These are phyloP conservation scores for Pedicia rivosa DNA, from an alignment of 2,888 invertebrate species.

Conservation along the genomic window DNA sequence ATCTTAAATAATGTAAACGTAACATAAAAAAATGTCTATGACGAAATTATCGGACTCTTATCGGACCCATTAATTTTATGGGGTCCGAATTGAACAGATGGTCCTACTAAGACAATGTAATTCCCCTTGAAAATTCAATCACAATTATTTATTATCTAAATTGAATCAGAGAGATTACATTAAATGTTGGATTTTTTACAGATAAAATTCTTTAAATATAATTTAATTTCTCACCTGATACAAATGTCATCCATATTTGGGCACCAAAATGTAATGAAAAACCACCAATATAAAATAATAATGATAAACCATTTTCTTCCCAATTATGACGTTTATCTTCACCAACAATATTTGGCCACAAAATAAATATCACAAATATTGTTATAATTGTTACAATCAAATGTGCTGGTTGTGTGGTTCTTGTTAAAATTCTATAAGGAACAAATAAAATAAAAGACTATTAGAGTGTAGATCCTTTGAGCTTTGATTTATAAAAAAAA, in stretches of 20 bases:
- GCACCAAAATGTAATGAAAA: conserved; percentile 72
- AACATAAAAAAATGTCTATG: too few relatives aligned
- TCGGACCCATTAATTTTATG: too few relatives aligned
- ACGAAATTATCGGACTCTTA: too few relatives aligned
- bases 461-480: too few relatives aligned
- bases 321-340: neutral
- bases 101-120: too few relatives aligned
- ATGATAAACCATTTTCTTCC: conserved; percentile 22
- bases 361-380: conserved; percentile 36
- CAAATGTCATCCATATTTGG: conserved; percentile 87
- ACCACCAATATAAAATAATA: conserved; percentile 56
- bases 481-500: too few relatives aligned
- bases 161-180: too few relatives aligned
- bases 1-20: too few relatives aligned
- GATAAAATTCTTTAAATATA: neutral
- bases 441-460: too few relatives aligned
- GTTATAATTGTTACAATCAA: conserved; percentile 45
- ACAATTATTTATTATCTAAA: too few relatives aligned
- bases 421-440: conserved; percentile 47
- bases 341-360: conserved; percentile 31
- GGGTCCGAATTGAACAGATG: too few relatives aligned
- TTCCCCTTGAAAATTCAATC: too few relatives aligned
- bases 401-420: conserved; percentile 65
- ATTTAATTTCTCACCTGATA: conserved; percentile 64
- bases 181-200: neutral